Percentiles rank a stretch among this genome's conserved stretches.
These are phyloP conservation scores for Andrena dorsata DNA, from an alignment of 2,888 invertebrate species.

Conservation along the genomic window DNA sequence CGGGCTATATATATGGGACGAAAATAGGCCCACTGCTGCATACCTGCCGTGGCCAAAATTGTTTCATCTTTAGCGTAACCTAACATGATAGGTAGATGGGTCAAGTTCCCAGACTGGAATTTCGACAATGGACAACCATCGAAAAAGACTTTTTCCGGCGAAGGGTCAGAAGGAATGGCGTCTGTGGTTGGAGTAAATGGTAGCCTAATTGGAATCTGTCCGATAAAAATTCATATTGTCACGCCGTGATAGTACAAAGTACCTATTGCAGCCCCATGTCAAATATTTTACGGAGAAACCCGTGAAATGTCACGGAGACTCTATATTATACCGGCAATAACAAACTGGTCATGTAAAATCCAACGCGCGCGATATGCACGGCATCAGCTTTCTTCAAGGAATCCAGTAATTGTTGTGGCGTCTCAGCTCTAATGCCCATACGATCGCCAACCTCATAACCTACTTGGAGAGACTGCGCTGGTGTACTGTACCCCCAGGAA, in stretches of 20 bases:
- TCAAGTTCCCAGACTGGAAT: constrained; percentile 84
- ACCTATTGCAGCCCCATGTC: no score
- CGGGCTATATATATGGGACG: no score
- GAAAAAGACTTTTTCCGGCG: constrained; percentile 84
- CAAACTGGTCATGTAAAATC: no score
- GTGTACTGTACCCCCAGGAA: constrained; percentile 84
- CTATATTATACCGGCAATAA: no score
- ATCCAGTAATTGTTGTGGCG: background rate
- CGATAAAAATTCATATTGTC: no score
- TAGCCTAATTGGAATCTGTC: background rate
- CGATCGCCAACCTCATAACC: constrained; percentile 81
- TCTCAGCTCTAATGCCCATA: constrained; percentile 53
- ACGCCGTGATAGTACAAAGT: no score
- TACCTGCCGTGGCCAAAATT: background rate
- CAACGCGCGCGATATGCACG: background rate
- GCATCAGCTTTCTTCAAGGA: background rate
- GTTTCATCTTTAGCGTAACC: constrained; percentile 85
- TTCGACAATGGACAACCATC: constrained; percentile 84
- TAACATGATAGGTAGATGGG: constrained; percentile 86
- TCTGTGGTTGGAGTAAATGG: constrained; percentile 84
- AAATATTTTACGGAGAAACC: no score
- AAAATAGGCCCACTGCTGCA: no score
- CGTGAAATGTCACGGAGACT: no score
- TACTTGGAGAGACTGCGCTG: constrained; percentile 65
- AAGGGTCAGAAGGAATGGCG: no score